phyloP scores from a whole-genome alignment of 2,113 vertebrate genomes.

The Pseudopipra pipra region DNA sequence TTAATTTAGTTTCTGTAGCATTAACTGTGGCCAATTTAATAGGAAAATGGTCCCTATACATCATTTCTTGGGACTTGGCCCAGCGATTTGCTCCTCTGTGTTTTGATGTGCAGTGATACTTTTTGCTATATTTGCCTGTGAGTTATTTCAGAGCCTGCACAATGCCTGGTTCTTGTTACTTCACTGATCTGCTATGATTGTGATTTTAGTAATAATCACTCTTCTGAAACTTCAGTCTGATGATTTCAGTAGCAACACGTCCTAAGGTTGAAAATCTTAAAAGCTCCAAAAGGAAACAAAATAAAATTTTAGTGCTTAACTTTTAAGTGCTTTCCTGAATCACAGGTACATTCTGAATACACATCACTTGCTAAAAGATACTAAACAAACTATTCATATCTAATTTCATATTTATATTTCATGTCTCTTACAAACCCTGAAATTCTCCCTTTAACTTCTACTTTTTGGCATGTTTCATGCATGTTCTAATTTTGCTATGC shows the following conservation, averaged over 20 bases:
- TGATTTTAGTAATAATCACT: background rate
- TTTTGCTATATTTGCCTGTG: background rate
- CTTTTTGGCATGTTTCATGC: background rate
- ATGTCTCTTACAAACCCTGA: background rate
- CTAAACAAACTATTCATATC: background rate
- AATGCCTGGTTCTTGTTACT: background rate
- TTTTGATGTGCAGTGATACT: background rate
- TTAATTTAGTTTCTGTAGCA: conserved; percentile 17
- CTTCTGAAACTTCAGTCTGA: background rate
- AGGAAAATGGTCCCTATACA: background rate
- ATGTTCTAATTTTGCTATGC: background rate
- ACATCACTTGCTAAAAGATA: background rate
- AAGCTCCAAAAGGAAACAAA: background rate
- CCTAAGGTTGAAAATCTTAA: background rate
- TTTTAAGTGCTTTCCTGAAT: background rate
- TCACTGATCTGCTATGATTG: background rate
- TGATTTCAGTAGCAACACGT: background rate
- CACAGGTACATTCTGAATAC: background rate
- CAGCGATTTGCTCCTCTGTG: background rate
- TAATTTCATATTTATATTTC: background rate
- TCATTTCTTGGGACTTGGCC: background rate
- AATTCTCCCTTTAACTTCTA: background rate
- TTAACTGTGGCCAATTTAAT: conserved; percentile 11
- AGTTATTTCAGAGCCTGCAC: background rate
- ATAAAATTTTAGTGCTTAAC: background rate